These are phyloP conservation scores for Cyprinodon diabolis DNA, from an alignment of 2,797 vertebrate species.

Conservation along the genomic window DNA sequence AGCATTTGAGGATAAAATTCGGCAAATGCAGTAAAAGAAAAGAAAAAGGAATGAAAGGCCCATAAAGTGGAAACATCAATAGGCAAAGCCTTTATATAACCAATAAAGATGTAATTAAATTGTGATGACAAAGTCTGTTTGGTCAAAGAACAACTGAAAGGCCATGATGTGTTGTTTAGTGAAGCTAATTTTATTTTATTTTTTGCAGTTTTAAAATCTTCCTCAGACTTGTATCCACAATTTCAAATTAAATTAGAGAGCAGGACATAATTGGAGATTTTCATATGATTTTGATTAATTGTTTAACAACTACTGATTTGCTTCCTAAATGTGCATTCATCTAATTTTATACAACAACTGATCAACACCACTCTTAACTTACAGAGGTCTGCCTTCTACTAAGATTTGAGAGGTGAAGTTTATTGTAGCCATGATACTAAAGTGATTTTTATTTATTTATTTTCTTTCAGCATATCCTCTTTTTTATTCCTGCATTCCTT, in stretches of 20 bases:
- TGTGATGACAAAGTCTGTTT: slow-evolving; percentile 49
- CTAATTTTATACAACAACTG: not conserved
- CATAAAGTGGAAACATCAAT: slow-evolving; percentile 59
- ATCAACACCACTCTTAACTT: not conserved
- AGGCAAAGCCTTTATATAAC: slow-evolving; percentile 49
- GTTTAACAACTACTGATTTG: not conserved
- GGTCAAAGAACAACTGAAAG: slow-evolving; percentile 41
- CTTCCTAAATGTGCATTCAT: not conserved
- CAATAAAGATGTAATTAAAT: slow-evolving; percentile 61
- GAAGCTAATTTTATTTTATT: too few species aligned
- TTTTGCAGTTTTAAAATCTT: not conserved
- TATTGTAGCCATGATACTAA: not conserved
- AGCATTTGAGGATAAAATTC: slow-evolving; percentile 43
- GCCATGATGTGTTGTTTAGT: slow-evolving; percentile 26
- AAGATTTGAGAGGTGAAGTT: not conserved
- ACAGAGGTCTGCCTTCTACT: not conserved
- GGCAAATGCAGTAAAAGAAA: slow-evolving; percentile 36
- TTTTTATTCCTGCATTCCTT: not conserved
- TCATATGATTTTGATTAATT: not conserved
- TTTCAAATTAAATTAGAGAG: not conserved
- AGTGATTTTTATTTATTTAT: not conserved
- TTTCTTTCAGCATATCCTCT: not conserved
- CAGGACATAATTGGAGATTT: not conserved
- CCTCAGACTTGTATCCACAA: not conserved
- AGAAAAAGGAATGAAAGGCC: slow-evolving; percentile 55